Evolutionary conservation across 2,888 invertebrate genomes (phyloP).

Genomic region (Cryptocephalus moraei): DNA sequence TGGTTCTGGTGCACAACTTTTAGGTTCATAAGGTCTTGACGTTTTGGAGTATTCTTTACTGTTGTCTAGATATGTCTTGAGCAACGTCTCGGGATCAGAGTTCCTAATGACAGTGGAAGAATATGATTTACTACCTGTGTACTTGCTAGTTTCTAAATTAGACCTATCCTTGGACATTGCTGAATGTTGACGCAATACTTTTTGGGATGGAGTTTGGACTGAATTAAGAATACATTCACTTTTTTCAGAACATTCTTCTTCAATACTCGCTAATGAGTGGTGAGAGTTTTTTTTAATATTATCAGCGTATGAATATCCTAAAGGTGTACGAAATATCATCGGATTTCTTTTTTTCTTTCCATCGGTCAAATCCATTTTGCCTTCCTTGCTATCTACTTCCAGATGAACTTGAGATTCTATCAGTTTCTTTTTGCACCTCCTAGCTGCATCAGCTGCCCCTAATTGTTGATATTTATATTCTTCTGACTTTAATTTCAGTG

Average conservation of each 20-base stretch:
- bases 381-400: no score
- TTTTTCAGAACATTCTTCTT: no score
- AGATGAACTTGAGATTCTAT: not conserved
- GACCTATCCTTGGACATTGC: no score
- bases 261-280: no score
- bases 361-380: no score
- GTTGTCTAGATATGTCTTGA: not conserved
- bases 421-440: not conserved
- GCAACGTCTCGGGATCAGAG: not conserved
- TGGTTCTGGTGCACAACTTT: not conserved
- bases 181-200: no score
- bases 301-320: no score
- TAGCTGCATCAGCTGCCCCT: not conserved
- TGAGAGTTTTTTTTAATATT: no score
- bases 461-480: not conserved
- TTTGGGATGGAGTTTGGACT: not conserved
- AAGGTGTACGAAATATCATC: no score
- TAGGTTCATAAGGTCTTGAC: slow-evolving; percentile 1
- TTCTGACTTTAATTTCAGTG: not conserved
- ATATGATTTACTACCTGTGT: not conserved
- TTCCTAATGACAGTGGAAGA: not conserved
- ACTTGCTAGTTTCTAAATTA: no score
- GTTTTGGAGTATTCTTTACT: not conserved
- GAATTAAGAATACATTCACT: no score
- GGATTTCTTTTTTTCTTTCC: no score